phyloP scores from a whole-genome alignment of 2,888 invertebrate genomes.

The Drosophila ustulata region DNA sequence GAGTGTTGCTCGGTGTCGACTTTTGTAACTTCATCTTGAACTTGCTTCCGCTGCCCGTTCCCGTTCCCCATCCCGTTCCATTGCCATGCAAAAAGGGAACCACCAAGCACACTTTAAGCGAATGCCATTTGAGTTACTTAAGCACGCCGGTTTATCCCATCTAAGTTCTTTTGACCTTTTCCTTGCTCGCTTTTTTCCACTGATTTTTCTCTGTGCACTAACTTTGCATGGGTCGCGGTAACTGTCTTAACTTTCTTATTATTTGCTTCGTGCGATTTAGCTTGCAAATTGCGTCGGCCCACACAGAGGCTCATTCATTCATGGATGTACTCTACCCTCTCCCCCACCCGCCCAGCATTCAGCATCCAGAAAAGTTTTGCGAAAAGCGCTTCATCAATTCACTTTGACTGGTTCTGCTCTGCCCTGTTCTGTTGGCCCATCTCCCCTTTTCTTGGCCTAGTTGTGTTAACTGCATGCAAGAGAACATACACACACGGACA shows the following conservation, averaged over 20 bases:
- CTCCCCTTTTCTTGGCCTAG: conserved; percentile 50
- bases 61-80: conserved; percentile 9
- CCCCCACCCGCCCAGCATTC: conserved; percentile 1
- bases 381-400: conserved; percentile 75
- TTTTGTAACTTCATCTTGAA: conserved; percentile 57
- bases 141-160: conserved; percentile 71
- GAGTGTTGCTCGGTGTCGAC: conserved; percentile 43
- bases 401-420: conserved; percentile 66
- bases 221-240: conserved; percentile 59
- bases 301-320: conserved; percentile 24
- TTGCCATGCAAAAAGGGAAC: conserved; percentile 25
- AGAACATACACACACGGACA: conserved; percentile 31
- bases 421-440: conserved; percentile 17
- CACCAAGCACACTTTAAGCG: conserved; percentile 61
- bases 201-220: conserved; percentile 43
- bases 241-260: conserved; percentile 61
- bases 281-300: conserved; percentile 63
- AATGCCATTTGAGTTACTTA: conserved; percentile 73
- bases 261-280: conserved; percentile 63
- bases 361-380: conserved; percentile 61
- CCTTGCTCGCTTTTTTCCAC: conserved; percentile 29
- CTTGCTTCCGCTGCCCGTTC: conserved; percentile 29
- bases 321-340: conserved; percentile 22
- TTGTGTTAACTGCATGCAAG: conserved; percentile 48
- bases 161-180: conserved; percentile 79